phyloP scores from a whole-genome alignment of 2,113 vertebrate species.

The Myocastor coypus region DNA sequence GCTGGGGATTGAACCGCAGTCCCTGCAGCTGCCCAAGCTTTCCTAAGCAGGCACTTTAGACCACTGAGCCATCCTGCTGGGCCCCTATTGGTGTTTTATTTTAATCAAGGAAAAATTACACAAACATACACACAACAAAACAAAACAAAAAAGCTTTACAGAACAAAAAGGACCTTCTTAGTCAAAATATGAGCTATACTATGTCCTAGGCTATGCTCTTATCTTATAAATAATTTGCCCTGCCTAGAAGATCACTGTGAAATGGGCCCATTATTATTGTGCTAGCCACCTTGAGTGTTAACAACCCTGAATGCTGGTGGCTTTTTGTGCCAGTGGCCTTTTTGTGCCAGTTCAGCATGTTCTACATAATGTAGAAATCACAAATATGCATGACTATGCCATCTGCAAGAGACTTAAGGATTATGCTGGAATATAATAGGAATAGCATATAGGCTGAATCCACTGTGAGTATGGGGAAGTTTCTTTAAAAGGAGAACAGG shows the following conservation, averaged over 20 bases:
- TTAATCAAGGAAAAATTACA: constrained; percentile 49
- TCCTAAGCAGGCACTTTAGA: no score
- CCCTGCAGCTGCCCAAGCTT: no score
- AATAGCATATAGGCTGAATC: not conserved
- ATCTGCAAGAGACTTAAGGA: not conserved
- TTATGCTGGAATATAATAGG: not conserved
- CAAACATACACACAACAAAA: not conserved
- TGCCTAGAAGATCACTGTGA: not conserved
- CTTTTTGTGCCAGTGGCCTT: not conserved
- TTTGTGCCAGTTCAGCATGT: not conserved
- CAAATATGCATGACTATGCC: not conserved
- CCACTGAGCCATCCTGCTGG: no score
- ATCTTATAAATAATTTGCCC: not conserved
- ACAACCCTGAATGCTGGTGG: not conserved
- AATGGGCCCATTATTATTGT: not conserved
- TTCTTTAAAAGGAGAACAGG: not conserved
- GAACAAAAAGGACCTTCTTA: not conserved
- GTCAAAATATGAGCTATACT: not conserved
- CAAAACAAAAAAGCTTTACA: not conserved
- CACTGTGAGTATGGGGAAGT: not conserved
- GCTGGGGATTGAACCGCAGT: no score
- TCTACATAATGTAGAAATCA: not conserved
- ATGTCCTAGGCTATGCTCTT: not conserved
- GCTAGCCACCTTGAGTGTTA: not conserved
- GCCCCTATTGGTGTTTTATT: no score